phyloP scores from a whole-genome alignment of 2,888 invertebrate species.

The Aphelenchoides bicaudatus region DNA sequence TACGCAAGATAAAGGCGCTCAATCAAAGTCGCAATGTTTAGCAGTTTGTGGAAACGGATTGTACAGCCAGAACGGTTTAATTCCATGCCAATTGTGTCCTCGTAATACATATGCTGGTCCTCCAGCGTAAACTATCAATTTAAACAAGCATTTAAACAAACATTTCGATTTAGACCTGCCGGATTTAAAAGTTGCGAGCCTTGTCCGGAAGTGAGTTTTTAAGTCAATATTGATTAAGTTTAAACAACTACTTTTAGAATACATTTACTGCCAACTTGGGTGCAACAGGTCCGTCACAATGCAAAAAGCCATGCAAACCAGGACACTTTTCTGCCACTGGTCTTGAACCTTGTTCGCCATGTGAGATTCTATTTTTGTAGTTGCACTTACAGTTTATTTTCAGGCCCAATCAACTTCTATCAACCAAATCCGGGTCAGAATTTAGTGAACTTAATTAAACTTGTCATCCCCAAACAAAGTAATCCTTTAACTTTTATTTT shows the following conservation, averaged over 20 bases:
- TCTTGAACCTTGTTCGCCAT: slow-evolving; percentile 84
- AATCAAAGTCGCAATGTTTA: slow-evolving; percentile 51
- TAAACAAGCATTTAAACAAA: too few relatives aligned
- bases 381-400: too few relatives aligned
- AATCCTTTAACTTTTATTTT: too few relatives aligned
- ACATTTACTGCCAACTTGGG: slow-evolving; percentile 63
- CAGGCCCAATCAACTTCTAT: slow-evolving; percentile 86
- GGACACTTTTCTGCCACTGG: slow-evolving; percentile 90
- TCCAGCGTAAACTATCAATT: too few relatives aligned
- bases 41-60: slow-evolving; percentile 91
- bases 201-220: slow-evolving; percentile 66
- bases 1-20: slow-evolving; percentile 76
- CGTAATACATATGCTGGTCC: slow-evolving; percentile 74
- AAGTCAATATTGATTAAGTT: background rate
- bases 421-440: slow-evolving; percentile 79
- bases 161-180: too few relatives aligned
- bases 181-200: slow-evolving; percentile 70
- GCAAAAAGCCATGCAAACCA: slow-evolving; percentile 76
- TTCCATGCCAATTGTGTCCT: slow-evolving; percentile 89
- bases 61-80: slow-evolving; percentile 87
- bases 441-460: too few relatives aligned
- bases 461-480: too few relatives aligned
- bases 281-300: slow-evolving; percentile 60
- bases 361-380: too few relatives aligned
- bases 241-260: slow-evolving; percentile 35